Evolutionary conservation across 2,888 invertebrate genomes (phyloP).

Genomic region (Carcina quercana): DNA sequence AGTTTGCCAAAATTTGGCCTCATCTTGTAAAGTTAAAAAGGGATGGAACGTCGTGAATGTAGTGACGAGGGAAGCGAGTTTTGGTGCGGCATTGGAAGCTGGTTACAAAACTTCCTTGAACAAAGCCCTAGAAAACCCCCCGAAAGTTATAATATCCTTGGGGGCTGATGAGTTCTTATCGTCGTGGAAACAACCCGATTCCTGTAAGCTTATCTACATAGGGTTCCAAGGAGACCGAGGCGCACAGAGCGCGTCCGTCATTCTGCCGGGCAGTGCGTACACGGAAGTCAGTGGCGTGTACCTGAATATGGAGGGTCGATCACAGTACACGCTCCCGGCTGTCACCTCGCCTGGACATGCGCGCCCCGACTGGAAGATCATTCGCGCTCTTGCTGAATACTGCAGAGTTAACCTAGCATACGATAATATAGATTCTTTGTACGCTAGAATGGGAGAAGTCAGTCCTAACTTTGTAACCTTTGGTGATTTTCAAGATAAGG

Average conservation of each 20-base stretch:
- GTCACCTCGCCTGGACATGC: constrained; percentile 95
- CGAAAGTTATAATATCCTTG: constrained; percentile 88
- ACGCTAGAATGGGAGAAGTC: constrained; percentile 40
- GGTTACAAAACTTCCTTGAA: constrained; percentile 79
- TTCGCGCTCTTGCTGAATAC: constrained; percentile 68
- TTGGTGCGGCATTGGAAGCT: constrained; percentile 95
- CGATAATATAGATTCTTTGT: constrained; percentile 33
- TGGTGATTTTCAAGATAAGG: constrained; percentile 38
- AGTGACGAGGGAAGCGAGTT: constrained; percentile 92
- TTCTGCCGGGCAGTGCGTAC: constrained; percentile 96
- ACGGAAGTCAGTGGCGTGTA: constrained; percentile 96
- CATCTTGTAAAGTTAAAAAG: neutral
- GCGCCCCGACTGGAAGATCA: constrained; percentile 97
- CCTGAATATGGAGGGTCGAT: constrained; percentile 96
- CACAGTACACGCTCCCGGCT: constrained; percentile 91
- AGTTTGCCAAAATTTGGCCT: constrained; percentile 23
- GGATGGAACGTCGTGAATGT: constrained; percentile 83
- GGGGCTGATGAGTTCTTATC: constrained; percentile 94
- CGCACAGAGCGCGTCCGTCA: constrained; percentile 89
- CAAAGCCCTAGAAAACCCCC: constrained; percentile 69
- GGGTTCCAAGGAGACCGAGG: constrained; percentile 98
- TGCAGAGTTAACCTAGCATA: constrained; percentile 39
- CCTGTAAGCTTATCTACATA: constrained; percentile 88
- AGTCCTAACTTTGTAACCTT: constrained; percentile 47
- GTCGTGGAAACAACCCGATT: constrained; percentile 81